Conservation (phyloP, 2,797 vertebrate species). For the Rhinatrema bivittatum region DNA sequence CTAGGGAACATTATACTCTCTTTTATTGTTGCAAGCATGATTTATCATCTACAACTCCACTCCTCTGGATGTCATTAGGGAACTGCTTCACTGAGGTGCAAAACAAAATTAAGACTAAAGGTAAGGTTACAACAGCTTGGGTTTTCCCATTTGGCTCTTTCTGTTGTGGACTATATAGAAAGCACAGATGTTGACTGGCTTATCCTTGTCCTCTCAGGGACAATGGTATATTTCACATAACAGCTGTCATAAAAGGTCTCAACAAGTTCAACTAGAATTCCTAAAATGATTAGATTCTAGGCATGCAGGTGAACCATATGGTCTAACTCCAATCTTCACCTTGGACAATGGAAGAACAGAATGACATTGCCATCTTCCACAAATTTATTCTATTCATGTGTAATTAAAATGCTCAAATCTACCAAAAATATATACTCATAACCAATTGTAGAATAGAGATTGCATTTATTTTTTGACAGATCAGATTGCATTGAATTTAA, state of each 20-base stretch:
- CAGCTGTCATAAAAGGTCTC: not conserved
- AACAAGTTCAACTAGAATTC: not conserved
- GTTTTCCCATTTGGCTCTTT: not conserved
- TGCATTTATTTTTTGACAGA: too few relatives aligned
- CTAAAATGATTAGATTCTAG: not conserved
- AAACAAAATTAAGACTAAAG: not conserved
- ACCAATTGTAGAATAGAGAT: too few relatives aligned
- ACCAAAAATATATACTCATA: too few relatives aligned
- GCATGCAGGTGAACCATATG: not conserved
- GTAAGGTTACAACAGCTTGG: fast-evolving
- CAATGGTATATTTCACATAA: not conserved
- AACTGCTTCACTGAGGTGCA: not conserved
- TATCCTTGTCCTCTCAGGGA: not conserved
- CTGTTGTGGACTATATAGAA: not conserved
- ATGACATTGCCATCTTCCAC: not conserved
- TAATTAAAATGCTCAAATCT: too few relatives aligned
- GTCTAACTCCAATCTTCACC: too few relatives aligned
- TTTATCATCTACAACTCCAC: not conserved
- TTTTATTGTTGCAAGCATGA: too few relatives aligned
- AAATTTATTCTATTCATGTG: not conserved
- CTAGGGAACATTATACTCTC: too few relatives aligned
- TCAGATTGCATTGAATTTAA: too few relatives aligned
- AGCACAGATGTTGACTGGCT: not conserved
- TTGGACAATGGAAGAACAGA: too few relatives aligned
- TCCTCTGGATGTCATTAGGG: not conserved